A percentile compares a stretch with the other conserved stretches of the same genome.
phyloP scores from a whole-genome alignment of 2,113 vertebrate species.

The Daboia siamensis region DNA sequence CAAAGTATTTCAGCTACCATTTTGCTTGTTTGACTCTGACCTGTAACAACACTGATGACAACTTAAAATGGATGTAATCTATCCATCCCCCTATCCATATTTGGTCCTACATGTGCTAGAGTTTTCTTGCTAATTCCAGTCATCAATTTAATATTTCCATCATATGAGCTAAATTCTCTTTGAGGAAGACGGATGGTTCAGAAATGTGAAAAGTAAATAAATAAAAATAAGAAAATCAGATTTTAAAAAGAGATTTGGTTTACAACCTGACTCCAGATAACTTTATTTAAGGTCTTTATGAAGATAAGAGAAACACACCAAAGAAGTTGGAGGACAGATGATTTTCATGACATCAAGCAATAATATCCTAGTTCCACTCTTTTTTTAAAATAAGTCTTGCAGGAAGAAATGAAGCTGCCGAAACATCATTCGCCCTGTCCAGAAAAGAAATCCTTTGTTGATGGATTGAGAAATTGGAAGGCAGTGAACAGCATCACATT shows the following conservation, averaged over 20 bases:
- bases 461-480: background rate
- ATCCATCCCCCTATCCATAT: background rate
- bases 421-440: background rate
- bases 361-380: background rate
- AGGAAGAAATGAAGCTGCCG: background rate
- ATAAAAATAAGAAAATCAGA: background rate
- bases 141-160: background rate
- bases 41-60: background rate
- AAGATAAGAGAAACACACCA: background rate
- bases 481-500: background rate
- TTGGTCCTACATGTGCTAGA: background rate
- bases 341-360: background rate
- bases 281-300: background rate
- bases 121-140: background rate
- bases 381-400: background rate
- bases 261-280: background rate
- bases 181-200: background rate
- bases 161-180: background rate
- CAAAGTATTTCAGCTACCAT: background rate
- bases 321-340: background rate
- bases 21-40: background rate
- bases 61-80: background rate
- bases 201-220: background rate
- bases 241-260: background rate
- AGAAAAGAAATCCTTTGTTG: background rate